Base-by-base conservation (phyloP, 2,888 invertebrate species). In the Sabellastarte sp. region DNA sequence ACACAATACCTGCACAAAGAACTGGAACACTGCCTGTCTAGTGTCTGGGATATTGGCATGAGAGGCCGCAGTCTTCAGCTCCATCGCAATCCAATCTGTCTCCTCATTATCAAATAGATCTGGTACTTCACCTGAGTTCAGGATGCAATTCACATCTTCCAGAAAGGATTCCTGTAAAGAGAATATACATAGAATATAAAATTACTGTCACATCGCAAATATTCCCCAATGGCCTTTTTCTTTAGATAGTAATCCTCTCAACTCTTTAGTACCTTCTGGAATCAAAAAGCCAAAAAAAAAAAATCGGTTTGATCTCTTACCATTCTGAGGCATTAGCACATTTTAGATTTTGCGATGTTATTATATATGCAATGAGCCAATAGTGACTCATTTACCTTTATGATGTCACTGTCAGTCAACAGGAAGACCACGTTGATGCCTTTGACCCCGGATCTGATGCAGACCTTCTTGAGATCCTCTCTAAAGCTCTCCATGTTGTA, bases 101-200 rank as follows among this genome's bases (percentile, higher is more conserved):
- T 84, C 84, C 63, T 84, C 84, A 52, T 76, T 76, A 70, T 84
- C 83, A 75, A 83, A 84, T 51, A 84, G 73, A 66, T 83, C 83
- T 1, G 83, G 82, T 2, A 84, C 82, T 60, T 83, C 82, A 3
- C 84, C 84, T 28, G 82, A 82, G 69, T 82, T 84, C 55, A 84
- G 73, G 62, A 84, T 79, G 65, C 79, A 80, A 76, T 83, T 83
- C 31, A 84, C 77, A 66, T 84, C 84, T 63, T 84, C 84, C 2
- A 84, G 70, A 66, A 84, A 83, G 10, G 78, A 75, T 71, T 84
- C 84, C 80, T 83, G 62, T 20, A 57, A 63, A 15, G 41, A n/a
- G n/a, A n/a, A n/a, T n/a, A n/a, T n/a, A n/a, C n/a, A n/a, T n/a
- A n/a, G n/a, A n/a, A n/a, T n/a, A n/a, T n/a, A n/a, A n/a, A n/a